Base-by-base conservation (phyloP, 2,113 vertebrate genomes). In the Ophiodon elongatus region DNA sequence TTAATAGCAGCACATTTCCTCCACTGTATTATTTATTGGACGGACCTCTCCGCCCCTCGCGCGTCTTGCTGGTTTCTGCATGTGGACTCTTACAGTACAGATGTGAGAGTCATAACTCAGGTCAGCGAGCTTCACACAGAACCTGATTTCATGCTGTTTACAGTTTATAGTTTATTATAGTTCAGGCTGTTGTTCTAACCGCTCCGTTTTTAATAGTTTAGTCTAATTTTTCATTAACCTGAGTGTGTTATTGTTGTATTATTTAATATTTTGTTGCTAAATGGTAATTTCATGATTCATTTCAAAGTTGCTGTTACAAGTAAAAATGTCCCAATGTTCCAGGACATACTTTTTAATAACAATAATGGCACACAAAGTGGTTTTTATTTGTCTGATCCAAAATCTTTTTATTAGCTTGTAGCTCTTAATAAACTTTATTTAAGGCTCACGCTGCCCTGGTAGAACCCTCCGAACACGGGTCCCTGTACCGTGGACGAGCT, bases 1-100 rank as follows among this genome's bases (percentile, higher is more conserved):
- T 63, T 66, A 68, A 70, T 35, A 47, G 60, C 45, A 0, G 19
- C 64, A 76, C 17, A 65, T 85, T 79, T 63, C 59, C 1, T 45
- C 27, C 31, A 15, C 50, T 72, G 43, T 45, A 45, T 45, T 45
- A 63, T 70, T 74, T 64, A 45, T 65, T 23, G 60, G 47, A 35
- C 60, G 60, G 41, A 37, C 45, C 63, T 69, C 72, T 45, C 21
- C 13, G 3, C 3, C 63, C 56, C 37, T 45, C 31, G 31, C 6
- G 0, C 15, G 5, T n/a, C 56, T 66, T 8, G 1, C 63, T 57
- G n/a, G 64, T 54, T 67, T 45, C 73, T 59, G n/a, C 60, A 43
- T 13, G 41, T 43, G 41, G 35, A 43, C 43, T 45, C 43, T 45
- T 13, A 15, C 4, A 4, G 43, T 1, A 13, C 43, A 45, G 43